Percentiles rank a stretch among this genome's conserved stretches.
These are phyloP conservation scores for rat (Rattus norvegicus) DNA, from an alignment of 2,113 vertebrate species.

Conservation along the genomic window GRCr8 NC_086020.1:51451501-51452000, in stretches of 20 bases:
- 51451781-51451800: background rate
- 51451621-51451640: background rate
- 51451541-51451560: background rate
- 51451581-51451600: background rate
- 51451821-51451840: background rate
- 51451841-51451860: background rate
- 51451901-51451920: background rate
- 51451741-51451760: background rate
- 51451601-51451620: background rate
- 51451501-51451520: background rate
- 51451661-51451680: background rate
- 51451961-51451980: background rate
- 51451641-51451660: background rate
- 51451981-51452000: background rate
- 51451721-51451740: background rate
- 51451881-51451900: background rate
- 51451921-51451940: background rate
- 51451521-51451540: background rate
- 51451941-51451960: background rate
- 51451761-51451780: background rate
- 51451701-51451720: background rate
- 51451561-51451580: background rate
- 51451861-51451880: background rate
- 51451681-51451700: background rate
- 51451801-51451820: background rate